phyloP scores from a whole-genome alignment of 2,888 invertebrate genomes.

The Noctua pronuba region DNA sequence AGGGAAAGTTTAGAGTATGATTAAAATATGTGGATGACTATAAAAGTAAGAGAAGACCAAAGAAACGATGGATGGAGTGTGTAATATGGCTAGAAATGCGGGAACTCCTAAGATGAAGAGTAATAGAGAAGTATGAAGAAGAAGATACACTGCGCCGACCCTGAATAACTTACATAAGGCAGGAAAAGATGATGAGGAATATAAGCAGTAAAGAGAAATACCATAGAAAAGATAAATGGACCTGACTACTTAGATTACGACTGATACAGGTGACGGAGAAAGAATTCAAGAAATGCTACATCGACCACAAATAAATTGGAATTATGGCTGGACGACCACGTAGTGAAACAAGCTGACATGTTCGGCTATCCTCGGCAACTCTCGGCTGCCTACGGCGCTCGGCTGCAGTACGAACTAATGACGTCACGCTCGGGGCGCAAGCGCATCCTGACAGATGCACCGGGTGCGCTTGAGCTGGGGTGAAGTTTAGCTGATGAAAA shows the following conservation, averaged over 20 bases:
- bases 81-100: not conserved
- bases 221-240: not conserved
- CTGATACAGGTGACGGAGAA: not conserved
- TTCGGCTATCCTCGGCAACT: conserved; percentile 3
- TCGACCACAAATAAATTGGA: not conserved
- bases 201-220: not conserved
- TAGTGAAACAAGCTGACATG: not conserved
- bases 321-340: not conserved
- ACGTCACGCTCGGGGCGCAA: conserved; percentile 42
- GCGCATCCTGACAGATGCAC: conserved; percentile 25
- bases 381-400: conserved; percentile 20
- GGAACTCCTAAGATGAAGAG: not conserved
- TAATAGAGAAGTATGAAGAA: not conserved
- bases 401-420: conserved; percentile 44
- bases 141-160: not conserved
- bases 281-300: not conserved
- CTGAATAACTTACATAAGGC: not conserved
- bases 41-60: not conserved
- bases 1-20: not conserved
- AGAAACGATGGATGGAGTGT: not conserved
- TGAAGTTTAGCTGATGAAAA: conserved; percentile 11
- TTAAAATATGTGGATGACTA: not conserved
- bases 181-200: not conserved
- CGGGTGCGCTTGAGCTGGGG: not conserved
- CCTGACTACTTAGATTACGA: not conserved